A percentile compares a stretch with the other conserved stretches of the same genome.
Evolutionary conservation across 2,113 vertebrate genomes (phyloP).

Genomic region (Halichoeres trimaculatus): DNA sequence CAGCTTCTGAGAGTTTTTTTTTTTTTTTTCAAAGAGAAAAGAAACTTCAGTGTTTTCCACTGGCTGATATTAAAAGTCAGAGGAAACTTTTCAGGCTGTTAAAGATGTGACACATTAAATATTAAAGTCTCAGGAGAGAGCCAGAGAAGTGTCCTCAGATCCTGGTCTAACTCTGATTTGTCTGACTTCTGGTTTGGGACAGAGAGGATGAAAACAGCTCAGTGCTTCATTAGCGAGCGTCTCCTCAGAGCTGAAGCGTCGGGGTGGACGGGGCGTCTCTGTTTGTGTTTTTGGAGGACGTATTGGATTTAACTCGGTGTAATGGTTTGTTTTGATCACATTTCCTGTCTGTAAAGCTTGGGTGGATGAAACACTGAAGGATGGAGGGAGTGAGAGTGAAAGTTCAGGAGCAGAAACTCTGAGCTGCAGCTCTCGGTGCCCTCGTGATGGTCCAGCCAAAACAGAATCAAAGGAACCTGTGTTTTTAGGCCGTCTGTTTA

Average conservation of each 20-base stretch:
- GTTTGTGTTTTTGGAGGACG: not conserved
- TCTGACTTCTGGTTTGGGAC: constrained; percentile 18
- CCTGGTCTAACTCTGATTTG: constrained; percentile 19
- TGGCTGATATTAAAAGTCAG: constrained; percentile 18
- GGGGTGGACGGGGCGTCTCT: too few species aligned
- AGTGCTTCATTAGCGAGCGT: not conserved
- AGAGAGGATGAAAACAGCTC: constrained; percentile 19
- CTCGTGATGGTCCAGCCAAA: constrained; percentile 57
- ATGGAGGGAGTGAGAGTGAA: constrained; percentile 6
- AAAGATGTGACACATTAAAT: constrained; percentile 56
- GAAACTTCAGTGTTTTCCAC: constrained; percentile 15
- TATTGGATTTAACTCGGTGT: not conserved
- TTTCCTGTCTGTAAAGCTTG: constrained; percentile 1
- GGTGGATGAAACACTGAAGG: not conserved
- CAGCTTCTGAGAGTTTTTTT: constrained; percentile 34
- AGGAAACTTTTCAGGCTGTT: constrained; percentile 16
- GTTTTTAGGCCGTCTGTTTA: constrained; percentile 66
- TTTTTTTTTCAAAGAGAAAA: too few species aligned
- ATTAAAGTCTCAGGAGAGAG: constrained; percentile 41
- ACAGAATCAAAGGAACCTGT: constrained; percentile 72
- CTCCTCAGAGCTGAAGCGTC: too few species aligned
- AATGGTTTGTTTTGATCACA: not conserved
- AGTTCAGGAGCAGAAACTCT: constrained; percentile 52
- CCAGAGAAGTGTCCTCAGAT: constrained; percentile 39
- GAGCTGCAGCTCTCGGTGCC: constrained; percentile 31